Conservation (phyloP, 2,888 invertebrate species). For the Pseudococcus jackbeardsleyi region DNA sequence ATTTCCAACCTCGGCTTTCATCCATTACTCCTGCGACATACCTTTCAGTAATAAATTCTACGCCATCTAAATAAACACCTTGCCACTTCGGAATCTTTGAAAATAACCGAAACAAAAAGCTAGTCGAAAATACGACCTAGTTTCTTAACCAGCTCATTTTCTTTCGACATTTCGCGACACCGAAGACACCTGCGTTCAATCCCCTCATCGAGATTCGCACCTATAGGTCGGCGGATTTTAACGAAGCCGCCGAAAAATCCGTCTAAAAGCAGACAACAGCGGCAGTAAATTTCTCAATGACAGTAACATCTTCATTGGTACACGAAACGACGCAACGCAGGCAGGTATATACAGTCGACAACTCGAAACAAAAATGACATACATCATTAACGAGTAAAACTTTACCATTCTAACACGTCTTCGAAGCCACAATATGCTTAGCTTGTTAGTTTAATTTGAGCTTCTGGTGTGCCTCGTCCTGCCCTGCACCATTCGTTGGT, state of each 20-base stretch:
- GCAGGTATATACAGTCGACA: not conserved
- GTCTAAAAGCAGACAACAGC: not conserved
- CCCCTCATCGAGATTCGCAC: not conserved
- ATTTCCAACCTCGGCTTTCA: too few relatives aligned
- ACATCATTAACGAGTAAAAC: conserved; percentile 19
- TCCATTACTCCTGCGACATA: too few relatives aligned
- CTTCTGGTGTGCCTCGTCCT: not conserved
- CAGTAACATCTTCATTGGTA: not conserved
- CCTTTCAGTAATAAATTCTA: too few relatives aligned
- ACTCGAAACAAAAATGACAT: conserved; percentile 34
- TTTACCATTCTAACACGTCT: conserved; percentile 19
- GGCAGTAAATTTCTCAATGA: not conserved
- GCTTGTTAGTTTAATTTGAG: conserved; percentile 39
- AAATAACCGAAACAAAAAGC: too few relatives aligned
- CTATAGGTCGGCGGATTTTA: not conserved
- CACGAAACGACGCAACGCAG: not conserved
- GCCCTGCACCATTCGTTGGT: not conserved
- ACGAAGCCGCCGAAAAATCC: not conserved
- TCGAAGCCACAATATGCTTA: conserved; percentile 17
- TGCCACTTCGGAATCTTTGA: too few relatives aligned
- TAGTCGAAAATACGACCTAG: too few relatives aligned
- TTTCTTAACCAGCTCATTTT: not conserved
- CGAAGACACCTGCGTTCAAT: not conserved
- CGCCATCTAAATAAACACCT: too few relatives aligned
- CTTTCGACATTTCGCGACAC: not conserved